phyloP scores from a whole-genome alignment of 2,113 vertebrate species.

The Actenoides lindsayi region DNA sequence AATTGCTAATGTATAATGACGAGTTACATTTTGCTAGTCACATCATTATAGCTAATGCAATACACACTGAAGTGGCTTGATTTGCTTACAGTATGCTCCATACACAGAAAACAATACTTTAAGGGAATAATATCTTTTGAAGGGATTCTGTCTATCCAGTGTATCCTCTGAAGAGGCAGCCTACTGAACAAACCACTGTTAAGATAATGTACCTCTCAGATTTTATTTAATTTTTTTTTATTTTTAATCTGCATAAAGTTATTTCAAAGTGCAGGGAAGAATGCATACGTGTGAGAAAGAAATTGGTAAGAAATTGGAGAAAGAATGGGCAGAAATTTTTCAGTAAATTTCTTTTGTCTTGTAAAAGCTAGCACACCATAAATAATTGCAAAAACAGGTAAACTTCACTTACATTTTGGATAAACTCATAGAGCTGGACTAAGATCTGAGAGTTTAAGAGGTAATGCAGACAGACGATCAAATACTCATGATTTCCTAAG shows the following conservation, averaged over 20 bases:
- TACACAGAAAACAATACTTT: not conserved
- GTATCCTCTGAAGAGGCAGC: not conserved
- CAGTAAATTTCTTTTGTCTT: not conserved
- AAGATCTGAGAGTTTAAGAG: not conserved
- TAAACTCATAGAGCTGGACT: not conserved
- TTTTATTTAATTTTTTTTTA: not conserved
- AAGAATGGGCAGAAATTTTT: not conserved
- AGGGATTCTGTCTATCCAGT: not conserved
- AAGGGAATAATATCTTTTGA: not conserved
- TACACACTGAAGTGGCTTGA: not conserved
- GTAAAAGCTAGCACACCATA: not conserved
- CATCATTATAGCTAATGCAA: constrained; percentile 6
- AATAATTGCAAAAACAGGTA: not conserved
- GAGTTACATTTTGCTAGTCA: not conserved
- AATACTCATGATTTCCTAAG: not conserved
- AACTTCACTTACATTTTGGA: not conserved
- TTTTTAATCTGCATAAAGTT: not conserved
- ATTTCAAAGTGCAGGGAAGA: not conserved
- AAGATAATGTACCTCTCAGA: not conserved
- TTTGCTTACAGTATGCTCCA: not conserved
- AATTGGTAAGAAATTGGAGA: too few relatives aligned
- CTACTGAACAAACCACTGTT: not conserved
- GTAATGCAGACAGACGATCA: not conserved
- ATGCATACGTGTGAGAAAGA: rapidly evolving
- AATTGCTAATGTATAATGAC: not conserved